Evolutionary conservation across 2,113 vertebrate genomes (phyloP).

Genomic region (Pteronura brasiliensis): DNA sequence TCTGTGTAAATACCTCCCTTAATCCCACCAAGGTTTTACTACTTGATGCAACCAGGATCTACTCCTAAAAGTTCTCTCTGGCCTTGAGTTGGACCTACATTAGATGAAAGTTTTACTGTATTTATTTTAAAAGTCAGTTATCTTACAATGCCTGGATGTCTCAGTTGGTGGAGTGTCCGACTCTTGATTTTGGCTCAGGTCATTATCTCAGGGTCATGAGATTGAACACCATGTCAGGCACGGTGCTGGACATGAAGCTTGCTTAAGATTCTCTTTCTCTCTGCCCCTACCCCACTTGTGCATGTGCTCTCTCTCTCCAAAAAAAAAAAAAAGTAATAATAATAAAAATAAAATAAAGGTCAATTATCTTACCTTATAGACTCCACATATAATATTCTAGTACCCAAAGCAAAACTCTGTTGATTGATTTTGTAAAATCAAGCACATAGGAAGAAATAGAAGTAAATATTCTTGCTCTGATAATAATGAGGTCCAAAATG

Average conservation of each 20-base stretch:
- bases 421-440: not conserved
- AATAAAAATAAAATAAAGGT: not conserved
- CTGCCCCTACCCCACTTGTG: not conserved
- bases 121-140: not conserved
- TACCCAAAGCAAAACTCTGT: not conserved
- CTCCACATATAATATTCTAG: not conserved
- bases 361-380: not conserved
- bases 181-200: not conserved
- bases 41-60: not conserved
- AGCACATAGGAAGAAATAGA: not conserved
- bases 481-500: not conserved
- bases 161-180: not conserved
- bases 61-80: not conserved
- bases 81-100: not conserved
- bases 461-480: not conserved
- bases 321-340: no score
- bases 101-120: not conserved
- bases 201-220: not conserved
- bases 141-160: not conserved
- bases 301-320: not conserved
- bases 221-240: not conserved
- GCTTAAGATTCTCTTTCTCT: not conserved
- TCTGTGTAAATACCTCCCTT: not conserved
- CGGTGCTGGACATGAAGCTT: not conserved
- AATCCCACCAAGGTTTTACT: not conserved